Base-by-base conservation (phyloP, 2,888 invertebrate genomes). In the Sinhomidia bicolor region DNA sequence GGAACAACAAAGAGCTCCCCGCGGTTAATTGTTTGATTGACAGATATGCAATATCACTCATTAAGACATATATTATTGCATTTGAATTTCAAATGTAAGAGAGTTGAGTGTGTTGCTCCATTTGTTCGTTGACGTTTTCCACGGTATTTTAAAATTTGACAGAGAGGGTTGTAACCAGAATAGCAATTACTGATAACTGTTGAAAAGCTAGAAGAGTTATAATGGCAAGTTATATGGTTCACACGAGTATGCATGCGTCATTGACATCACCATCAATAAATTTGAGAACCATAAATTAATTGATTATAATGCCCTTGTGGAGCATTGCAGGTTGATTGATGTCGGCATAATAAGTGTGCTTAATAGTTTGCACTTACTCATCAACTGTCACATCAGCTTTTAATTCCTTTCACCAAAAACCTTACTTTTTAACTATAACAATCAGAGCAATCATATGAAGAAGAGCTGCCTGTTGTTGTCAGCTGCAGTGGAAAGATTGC, bases 31-130 rank as follows among this genome's bases (percentile, higher is more conserved):
- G 10, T 6, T 36, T 36, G 36, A 68, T 36, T 36, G 68, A 68
- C 68, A 54, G 51, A 36, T 60, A 23, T 68, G 36, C 68, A 68
- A 68, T 68, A 36, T 68, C 68, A 68, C 36, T 68, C 68, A 60
- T 26, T 23, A 57, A 57, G 10, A 14, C 5, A 57, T 57, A n/a
- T n/a, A n/a, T n/a, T n/a, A n/a, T n/a, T n/a, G n/a, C n/a, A n/a
- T n/a, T n/a, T n/a, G n/a, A n/a, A n/a, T n/a, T n/a, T n/a, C n/a
- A n/a, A n/a, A n/a, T n/a, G n/a, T n/a, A n/a, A n/a, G n/a, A n/a
- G n/a, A n/a, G n/a, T n/a, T n/a, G n/a, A n/a, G n/a, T n/a, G n/a
- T n/a, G n/a, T n/a, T n/a, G n/a, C n/a, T n/a, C n/a, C n/a, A n/a
- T n/a, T n/a, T n/a, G n/a, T n/a, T n/a, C n/a, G n/a, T n/a, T n/a